A percentile compares a stretch with the other conserved stretches of the same genome.
Evolutionary conservation across 1,140 invertebrate genomes (phyloP).

Genomic region (Cryptotermes secundus): DNA sequence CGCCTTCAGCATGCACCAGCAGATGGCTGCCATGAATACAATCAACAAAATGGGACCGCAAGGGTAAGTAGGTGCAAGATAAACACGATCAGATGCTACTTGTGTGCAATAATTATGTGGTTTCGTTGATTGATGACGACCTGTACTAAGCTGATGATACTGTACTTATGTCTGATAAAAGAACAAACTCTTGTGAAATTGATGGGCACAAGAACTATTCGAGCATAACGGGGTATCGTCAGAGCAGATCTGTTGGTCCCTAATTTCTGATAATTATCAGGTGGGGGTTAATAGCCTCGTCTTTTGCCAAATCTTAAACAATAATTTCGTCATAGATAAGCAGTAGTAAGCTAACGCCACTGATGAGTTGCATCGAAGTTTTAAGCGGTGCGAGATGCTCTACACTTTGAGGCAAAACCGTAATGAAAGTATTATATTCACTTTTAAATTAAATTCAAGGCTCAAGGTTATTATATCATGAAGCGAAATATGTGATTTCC

Average conservation of each 20-base stretch:
- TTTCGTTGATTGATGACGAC: not conserved
- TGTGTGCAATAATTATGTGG: not conserved
- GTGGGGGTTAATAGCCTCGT: not conserved
- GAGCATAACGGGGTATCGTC: not conserved
- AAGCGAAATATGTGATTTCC: too few relatives aligned
- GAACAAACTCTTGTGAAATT: not conserved
- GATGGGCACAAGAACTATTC: not conserved
- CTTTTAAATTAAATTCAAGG: too few relatives aligned
- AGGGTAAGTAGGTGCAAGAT: not conserved
- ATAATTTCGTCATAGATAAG: not conserved
- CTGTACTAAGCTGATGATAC: not conserved
- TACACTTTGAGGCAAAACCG: too few relatives aligned
- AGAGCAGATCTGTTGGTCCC: not conserved
- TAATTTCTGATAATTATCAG: not conserved
- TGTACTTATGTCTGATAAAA: too few relatives aligned
- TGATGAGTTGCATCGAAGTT: too few relatives aligned
- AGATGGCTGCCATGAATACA: constrained; percentile 12
- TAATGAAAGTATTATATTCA: too few relatives aligned
- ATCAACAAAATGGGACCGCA: not conserved
- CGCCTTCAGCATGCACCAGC: not conserved
- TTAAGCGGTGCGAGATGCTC: too few relatives aligned
- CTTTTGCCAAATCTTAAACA: not conserved
- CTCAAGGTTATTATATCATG: too few relatives aligned
- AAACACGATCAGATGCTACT: not conserved
- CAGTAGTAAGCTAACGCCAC: not conserved